Conservation (phyloP, 2,113 vertebrate genomes). For the Triplophysa rosa region DNA sequence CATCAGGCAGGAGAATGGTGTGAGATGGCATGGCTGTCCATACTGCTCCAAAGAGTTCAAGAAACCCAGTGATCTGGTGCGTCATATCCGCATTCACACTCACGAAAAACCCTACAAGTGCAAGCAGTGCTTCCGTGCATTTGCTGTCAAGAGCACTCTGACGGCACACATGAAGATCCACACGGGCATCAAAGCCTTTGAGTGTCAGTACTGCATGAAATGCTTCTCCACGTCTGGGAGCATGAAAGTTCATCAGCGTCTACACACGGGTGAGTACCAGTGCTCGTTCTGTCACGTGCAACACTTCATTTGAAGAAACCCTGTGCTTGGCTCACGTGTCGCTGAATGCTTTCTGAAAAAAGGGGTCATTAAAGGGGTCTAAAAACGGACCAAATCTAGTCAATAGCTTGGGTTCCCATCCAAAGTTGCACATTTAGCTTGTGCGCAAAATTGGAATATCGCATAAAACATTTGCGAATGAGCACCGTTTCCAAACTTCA, state of each 20-base stretch:
- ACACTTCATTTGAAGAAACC: too few species aligned
- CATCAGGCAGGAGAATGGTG: constrained; percentile 91
- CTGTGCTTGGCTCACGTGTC: too few species aligned
- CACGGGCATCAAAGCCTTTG: constrained; percentile 95
- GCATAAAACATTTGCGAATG: too few species aligned
- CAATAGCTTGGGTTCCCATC: too few species aligned
- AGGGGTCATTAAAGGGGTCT: too few species aligned
- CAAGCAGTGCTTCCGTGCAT: constrained; percentile 96
- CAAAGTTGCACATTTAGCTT: too few species aligned
- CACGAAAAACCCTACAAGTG: constrained; percentile 99
- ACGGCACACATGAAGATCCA: constrained; percentile 98
- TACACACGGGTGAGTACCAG: constrained; percentile 88
- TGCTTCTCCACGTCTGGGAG: constrained; percentile 98
- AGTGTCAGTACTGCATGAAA: constrained; percentile 95
- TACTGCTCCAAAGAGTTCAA: constrained; percentile 98
- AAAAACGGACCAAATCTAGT: too few species aligned
- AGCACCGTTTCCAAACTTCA: too few species aligned
- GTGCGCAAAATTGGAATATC: too few species aligned
- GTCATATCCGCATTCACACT: constrained; percentile 97
- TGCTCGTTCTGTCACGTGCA: not conserved
- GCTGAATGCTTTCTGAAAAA: too few species aligned
- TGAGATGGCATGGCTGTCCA: constrained; percentile 95
- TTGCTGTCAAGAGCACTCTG: constrained; percentile 97
- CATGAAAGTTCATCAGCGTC: constrained; percentile 97
- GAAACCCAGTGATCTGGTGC: constrained; percentile 95